Evolutionary conservation across 2,113 vertebrate species (phyloP).

Genomic region (Lepus americanus): DNA sequence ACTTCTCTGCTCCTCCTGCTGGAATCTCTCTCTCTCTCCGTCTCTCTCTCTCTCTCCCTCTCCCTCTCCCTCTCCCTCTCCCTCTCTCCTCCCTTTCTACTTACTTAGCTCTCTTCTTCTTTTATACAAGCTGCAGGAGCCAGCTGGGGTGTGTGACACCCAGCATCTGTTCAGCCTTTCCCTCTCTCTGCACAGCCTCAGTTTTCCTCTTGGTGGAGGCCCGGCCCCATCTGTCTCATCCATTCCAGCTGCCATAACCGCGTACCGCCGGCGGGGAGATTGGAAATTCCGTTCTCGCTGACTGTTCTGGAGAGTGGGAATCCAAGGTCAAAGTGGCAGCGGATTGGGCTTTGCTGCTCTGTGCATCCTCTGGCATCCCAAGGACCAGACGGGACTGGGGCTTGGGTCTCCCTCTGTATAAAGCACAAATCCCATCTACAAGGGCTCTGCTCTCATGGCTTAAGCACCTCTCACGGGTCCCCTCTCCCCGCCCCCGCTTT

Average conservation of each 20-base stretch:
- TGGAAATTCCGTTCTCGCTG: neutral
- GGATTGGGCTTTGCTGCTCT: too few species aligned
- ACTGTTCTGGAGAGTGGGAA: neutral
- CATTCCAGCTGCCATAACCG: neutral
- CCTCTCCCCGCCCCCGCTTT: neutral
- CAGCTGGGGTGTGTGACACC: neutral
- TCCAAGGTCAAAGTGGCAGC: neutral
- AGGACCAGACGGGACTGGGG: too few species aligned
- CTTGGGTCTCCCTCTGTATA: neutral
- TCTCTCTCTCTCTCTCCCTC: neutral
- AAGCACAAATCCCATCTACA: neutral
- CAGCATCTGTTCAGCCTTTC: neutral
- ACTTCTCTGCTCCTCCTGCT: neutral
- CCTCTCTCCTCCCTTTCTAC: neutral
- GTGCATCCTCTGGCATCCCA: neutral
- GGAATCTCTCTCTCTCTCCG: neutral
- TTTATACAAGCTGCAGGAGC: neutral
- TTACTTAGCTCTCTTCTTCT: neutral
- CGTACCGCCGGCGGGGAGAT: neutral
- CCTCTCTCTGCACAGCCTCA: neutral
- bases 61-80: too few species aligned
- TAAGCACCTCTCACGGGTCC: too few species aligned
- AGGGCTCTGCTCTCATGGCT: neutral
- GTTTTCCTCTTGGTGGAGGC: neutral
- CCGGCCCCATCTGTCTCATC: neutral